Evolutionary conservation across 2,888 invertebrate genomes (phyloP).

Genomic region (Trypoxylon attenuatum): DNA sequence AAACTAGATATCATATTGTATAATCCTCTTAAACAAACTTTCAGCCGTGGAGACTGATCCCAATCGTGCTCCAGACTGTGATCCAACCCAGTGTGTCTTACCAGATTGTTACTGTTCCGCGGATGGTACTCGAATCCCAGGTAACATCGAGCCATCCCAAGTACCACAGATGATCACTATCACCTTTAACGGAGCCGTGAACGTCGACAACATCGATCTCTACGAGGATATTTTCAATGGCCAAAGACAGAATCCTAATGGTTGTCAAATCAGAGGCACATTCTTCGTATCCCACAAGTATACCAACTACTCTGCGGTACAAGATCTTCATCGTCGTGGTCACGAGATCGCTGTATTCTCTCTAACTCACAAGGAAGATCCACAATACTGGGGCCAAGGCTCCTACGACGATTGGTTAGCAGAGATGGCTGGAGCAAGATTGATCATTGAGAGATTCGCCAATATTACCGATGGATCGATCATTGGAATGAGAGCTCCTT

Average conservation of each 20-base stretch:
- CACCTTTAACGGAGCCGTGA: conserved; percentile 94
- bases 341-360: conserved; percentile 96
- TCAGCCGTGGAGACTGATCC: conserved; percentile 92
- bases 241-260: conserved; percentile 89
- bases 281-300: conserved; percentile 96
- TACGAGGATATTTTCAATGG: conserved; percentile 94
- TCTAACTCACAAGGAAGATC: conserved; percentile 93
- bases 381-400: conserved; percentile 91
- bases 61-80: conserved; percentile 93
- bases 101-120: conserved; percentile 96
- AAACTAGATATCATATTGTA: no score
- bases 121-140: conserved; percentile 92
- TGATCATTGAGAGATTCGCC: conserved; percentile 91
- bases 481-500: conserved; percentile 88
- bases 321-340: conserved; percentile 91
- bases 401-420: conserved; percentile 94
- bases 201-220: conserved; percentile 93
- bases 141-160: conserved; percentile 86
- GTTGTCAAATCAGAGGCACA: conserved; percentile 91
- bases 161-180: conserved; percentile 96
- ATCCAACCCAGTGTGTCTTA: conserved; percentile 89
- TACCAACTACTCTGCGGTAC: conserved; percentile 91
- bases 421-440: conserved; percentile 93
- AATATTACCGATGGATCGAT: conserved; percentile 95
- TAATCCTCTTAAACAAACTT: conserved; percentile 51